Evolutionary conservation across 2,113 vertebrate species (phyloP).

Genomic region (Hoplias malabaricus): DNA sequence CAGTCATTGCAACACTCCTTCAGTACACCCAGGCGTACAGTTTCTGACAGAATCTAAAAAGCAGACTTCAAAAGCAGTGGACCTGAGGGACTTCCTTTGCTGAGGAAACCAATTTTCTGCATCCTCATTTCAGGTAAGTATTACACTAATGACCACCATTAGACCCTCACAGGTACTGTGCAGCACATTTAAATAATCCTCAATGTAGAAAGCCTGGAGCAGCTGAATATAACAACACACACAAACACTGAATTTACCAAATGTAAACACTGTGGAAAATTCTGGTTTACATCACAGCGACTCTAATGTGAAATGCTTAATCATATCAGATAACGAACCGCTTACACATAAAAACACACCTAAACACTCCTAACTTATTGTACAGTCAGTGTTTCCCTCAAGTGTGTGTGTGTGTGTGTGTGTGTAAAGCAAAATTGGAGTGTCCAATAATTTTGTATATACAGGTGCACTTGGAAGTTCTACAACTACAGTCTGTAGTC

Average conservation of each 20-base stretch:
- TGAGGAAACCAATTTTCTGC: neutral
- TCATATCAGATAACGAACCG: neutral
- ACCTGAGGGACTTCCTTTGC: neutral
- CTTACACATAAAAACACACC: neutral
- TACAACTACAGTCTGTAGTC: too few relatives aligned
- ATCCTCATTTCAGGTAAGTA: conserved; percentile 5
- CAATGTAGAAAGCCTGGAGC: neutral
- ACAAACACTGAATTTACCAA: too few relatives aligned
- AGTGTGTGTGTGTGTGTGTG: too few relatives aligned
- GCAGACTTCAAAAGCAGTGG: neutral
- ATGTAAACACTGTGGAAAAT: too few relatives aligned
- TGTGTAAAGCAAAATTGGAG: too few relatives aligned
- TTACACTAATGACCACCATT: neutral
- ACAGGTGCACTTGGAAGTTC: too few relatives aligned
- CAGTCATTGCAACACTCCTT: neutral
- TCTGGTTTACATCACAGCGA: neutral
- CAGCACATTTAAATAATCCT: neutral
- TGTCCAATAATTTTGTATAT: too few relatives aligned
- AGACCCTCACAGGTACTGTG: neutral
- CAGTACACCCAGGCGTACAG: conserved; percentile 1
- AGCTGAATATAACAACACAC: neutral
- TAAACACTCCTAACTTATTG: neutral
- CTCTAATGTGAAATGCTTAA: neutral
- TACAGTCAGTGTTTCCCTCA: neutral
- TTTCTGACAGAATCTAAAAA: neutral